A percentile compares a stretch with the other conserved stretches of the same genome.
These are phyloP conservation scores for Phalacrocorax aristotelis DNA, from an alignment of 2,113 vertebrate genomes.

Conservation along the genomic window DNA sequence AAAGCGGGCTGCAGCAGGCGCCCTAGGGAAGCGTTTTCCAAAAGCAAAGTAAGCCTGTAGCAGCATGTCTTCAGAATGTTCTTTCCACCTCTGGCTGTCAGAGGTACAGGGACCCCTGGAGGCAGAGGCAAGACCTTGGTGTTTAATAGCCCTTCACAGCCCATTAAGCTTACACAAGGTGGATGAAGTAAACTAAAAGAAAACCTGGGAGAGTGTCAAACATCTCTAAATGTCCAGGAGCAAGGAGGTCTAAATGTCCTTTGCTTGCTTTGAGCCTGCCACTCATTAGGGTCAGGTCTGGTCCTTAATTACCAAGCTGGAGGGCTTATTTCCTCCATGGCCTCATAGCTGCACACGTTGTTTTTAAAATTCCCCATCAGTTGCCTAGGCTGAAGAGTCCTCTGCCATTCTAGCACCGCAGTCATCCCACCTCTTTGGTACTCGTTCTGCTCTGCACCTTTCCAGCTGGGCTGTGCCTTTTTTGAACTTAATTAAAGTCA, in stretches of 20 bases:
- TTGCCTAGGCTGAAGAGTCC: neutral
- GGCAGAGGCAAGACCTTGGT: neutral
- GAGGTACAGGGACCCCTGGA: neutral
- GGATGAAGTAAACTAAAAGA: neutral
- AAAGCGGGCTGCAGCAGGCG: neutral
- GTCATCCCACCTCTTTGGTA: neutral
- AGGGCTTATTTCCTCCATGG: neutral
- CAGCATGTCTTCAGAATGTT: neutral
- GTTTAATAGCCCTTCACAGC: neutral
- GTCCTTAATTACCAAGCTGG: neutral
- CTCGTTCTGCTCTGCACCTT: neutral
- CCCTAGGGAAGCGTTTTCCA: neutral
- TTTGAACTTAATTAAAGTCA: neutral
- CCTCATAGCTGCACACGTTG: accelerated
- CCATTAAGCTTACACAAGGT: neutral
- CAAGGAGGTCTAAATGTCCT: neutral
- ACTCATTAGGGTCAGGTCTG: neutral
- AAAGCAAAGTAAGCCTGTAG: neutral
- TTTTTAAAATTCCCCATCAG: neutral
- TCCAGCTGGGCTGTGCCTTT: neutral
- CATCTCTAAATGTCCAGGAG: neutral
- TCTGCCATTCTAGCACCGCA: neutral
- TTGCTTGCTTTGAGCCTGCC: neutral
- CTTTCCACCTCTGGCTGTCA: neutral
- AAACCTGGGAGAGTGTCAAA: neutral